phyloP scores from a whole-genome alignment of 2,888 invertebrate species.

The Siphlonurus alternatus region DNA sequence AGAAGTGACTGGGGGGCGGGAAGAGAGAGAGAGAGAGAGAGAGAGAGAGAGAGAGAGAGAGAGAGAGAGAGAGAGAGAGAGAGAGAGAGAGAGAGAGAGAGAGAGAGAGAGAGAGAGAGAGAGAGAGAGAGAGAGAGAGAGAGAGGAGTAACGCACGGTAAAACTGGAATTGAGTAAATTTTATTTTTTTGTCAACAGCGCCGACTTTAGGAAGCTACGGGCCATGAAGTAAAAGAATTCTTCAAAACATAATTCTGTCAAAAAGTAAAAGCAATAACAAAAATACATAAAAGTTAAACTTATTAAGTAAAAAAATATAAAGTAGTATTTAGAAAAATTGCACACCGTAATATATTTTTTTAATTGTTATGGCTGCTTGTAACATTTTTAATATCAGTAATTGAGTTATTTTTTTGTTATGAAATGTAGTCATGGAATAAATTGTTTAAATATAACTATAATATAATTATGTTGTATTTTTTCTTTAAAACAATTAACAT shows the following conservation, averaged over 20 bases:
- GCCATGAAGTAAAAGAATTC: not conserved
- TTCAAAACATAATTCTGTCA: not conserved
- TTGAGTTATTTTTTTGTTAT: too few species aligned
- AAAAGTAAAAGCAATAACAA: not conserved
- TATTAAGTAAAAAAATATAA: too few species aligned
- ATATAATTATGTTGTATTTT: too few species aligned
- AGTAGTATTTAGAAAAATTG: too few species aligned
- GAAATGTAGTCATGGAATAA: too few species aligned
- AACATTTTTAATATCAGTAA: too few species aligned
- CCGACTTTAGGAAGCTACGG: not conserved
- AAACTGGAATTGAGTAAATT: not conserved
- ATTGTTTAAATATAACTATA: too few species aligned
- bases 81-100: not conserved
- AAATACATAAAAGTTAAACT: not conserved
- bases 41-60: not conserved
- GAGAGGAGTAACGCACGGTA: not conserved
- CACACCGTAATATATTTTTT: too few species aligned
- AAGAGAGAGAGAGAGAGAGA: not conserved
- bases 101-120: not conserved
- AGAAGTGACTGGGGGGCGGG: too few species aligned
- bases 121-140: not conserved
- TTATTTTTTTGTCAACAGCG: not conserved
- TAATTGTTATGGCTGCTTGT: too few species aligned
- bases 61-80: not conserved
- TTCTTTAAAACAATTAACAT: too few species aligned